Evolutionary conservation across 1,140 invertebrate genomes (phyloP).

Genomic region (Onthophagus taurus): DNA sequence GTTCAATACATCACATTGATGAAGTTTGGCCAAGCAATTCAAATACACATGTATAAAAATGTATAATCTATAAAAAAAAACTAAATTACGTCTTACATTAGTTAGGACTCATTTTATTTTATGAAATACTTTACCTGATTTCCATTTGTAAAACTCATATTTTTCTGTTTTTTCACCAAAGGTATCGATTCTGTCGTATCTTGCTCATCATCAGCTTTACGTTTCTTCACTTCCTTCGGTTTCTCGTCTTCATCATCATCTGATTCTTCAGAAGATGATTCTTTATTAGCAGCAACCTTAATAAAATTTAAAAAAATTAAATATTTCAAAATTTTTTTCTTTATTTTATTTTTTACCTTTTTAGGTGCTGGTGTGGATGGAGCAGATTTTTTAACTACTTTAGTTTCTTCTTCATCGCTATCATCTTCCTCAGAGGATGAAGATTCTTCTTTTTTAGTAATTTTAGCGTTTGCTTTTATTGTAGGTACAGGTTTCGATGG

Average conservation of each 20-base stretch:
- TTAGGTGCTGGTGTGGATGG: not conserved
- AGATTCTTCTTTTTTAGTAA: constrained; percentile 22
- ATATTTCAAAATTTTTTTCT: not conserved
- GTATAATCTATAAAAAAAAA: not conserved
- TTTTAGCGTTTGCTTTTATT: constrained; percentile 11
- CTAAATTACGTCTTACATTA: not conserved
- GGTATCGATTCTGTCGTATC: constrained; percentile 12
- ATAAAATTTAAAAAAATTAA: not conserved
- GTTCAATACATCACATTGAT: not conserved
- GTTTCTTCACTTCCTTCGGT: constrained; percentile 30
- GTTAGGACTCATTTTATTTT: not conserved
- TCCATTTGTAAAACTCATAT: constrained; percentile 34
- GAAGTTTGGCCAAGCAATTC: not conserved
- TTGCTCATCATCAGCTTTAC: constrained; percentile 32
- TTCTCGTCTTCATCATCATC: constrained; percentile 16
- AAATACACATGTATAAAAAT: not conserved
- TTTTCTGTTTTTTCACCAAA: constrained; percentile 14
- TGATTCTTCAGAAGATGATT: constrained; percentile 16
- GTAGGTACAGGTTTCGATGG: constrained; percentile 7
- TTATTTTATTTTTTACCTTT: not conserved
- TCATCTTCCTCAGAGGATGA: constrained; percentile 18
- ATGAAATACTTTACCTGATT: constrained; percentile 11
- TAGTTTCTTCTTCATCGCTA: constrained; percentile 25
- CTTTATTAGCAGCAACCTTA: constrained; percentile 10
- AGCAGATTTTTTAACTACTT: not conserved